phyloP scores from a whole-genome alignment of 2,888 invertebrate genomes.

The Stenichneumon culpator region DNA sequence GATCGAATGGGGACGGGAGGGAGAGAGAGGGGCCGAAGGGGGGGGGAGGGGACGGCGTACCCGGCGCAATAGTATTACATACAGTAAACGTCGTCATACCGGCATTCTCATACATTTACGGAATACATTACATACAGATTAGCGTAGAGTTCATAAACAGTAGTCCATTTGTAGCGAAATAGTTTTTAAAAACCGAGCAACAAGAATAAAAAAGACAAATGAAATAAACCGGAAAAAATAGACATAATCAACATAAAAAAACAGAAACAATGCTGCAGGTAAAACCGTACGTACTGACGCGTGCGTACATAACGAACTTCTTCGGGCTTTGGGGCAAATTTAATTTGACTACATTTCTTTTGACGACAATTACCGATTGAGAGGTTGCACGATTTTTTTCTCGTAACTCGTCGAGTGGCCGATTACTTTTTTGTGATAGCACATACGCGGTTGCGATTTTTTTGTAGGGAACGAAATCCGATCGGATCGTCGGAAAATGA shows the following conservation, averaged over 20 bases:
- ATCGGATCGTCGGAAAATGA: not conserved
- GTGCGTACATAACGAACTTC: slow-evolving; percentile 42
- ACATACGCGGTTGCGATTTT: too few relatives aligned
- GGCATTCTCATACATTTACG: slow-evolving; percentile 71
- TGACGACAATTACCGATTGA: not conserved
- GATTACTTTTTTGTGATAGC: not conserved
- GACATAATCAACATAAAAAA: slow-evolving; percentile 67
- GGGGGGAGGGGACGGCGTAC: slow-evolving; percentile 34
- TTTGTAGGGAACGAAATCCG: not conserved
- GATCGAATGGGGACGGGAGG: slow-evolving; percentile 23
- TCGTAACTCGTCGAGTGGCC: too few relatives aligned
- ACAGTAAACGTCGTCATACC: slow-evolving; percentile 70
- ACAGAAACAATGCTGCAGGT: slow-evolving; percentile 73
- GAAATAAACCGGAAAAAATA: slow-evolving; percentile 49
- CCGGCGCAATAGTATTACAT: slow-evolving; percentile 60
- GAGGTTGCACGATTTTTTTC: not conserved
- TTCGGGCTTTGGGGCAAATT: slow-evolving; percentile 2
- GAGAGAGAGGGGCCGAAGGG: not conserved
- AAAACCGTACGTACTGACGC: slow-evolving; percentile 67
- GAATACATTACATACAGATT: slow-evolving; percentile 83
- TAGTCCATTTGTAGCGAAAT: slow-evolving; percentile 84
- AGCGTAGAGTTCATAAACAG: slow-evolving; percentile 83
- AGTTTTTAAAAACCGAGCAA: slow-evolving; percentile 76
- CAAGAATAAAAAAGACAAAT: slow-evolving; percentile 64
- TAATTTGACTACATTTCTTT: not conserved